Evolutionary conservation across 2,797 vertebrate species (phyloP), one percentile per base, ranked within the genome.

Genomic region (Poecilia wingei): DNA sequence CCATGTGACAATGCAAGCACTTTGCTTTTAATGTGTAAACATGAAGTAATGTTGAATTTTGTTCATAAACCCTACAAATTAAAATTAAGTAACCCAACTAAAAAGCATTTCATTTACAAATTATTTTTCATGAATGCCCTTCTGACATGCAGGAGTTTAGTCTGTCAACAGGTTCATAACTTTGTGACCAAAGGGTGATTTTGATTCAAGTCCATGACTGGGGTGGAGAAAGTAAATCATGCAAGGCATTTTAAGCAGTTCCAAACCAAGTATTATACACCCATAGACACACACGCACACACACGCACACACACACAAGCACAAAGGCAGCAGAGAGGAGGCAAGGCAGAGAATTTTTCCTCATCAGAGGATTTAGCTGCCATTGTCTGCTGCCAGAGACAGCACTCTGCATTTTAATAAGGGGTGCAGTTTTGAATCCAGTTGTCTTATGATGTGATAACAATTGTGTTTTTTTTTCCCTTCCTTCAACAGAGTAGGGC

Each of bases 331-430:
- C 53, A 68, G 83, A 84, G 80, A 79, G 69, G 51, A 82, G 77
- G 84, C 82, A 81, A 81, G 75, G 71, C 76, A 76, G 78, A 74
- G 43, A 76, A 84, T 85, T 86, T 79, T 72, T 75, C 77, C 75
- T 83, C 82, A 86, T 90, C 84, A 89, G 85, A 92, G 88, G 89
- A 92, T 87, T 93, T 89, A 88, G 86, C 82, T 82, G 75, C 81
- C 80, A 86, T 87, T 91, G 90, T 92, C 82, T 90, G 87, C 80
- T 87, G 79, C 83, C 81, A 82, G 81, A 85, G 82, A 86, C 80
- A 77, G 79, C 79, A 33, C 81, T 78, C 79, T 85, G 83, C 64
- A 78, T 87, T 93, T 89, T 91, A 89, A 90, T 90, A 83, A 89
- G 85, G 88, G 75, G 59, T 83, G 82, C 80, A 68, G 79, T 87